Conservation (phyloP, 2,797 vertebrate species). For the Crenuchus spilurus region DNA sequence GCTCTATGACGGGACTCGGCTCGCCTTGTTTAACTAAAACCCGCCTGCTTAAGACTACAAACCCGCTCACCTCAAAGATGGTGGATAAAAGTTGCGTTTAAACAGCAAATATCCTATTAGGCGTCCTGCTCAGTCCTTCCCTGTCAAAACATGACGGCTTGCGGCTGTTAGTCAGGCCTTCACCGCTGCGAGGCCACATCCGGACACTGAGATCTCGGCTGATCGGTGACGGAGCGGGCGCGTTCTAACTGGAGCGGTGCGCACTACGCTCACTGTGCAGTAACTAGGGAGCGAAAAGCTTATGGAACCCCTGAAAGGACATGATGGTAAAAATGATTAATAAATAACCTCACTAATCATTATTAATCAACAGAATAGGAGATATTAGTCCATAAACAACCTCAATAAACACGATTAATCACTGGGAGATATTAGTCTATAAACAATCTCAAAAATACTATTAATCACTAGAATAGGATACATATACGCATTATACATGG, state of each 20-base stretch:
- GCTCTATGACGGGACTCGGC: background rate
- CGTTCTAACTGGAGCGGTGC: background rate
- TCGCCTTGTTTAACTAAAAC: too few relatives aligned
- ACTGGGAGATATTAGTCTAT: too few relatives aligned
- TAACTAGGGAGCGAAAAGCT: background rate
- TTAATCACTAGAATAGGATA: too few relatives aligned
- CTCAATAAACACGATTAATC: too few relatives aligned
- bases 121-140: constrained; percentile 44
- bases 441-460: too few relatives aligned
- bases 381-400: too few relatives aligned
- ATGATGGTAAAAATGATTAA: too few relatives aligned
- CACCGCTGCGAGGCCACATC: constrained; percentile 83
- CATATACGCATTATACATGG: too few relatives aligned
- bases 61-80: background rate
- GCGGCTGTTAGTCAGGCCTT: constrained; percentile 60
- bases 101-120: background rate
- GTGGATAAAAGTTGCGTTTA: background rate
- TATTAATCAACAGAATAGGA: too few relatives aligned
- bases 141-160: constrained; percentile 62
- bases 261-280: background rate
- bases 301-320: background rate
- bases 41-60: background rate
- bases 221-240: background rate
- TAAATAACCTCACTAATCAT: too few relatives aligned
- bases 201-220: constrained; percentile 51